Percentiles rank a stretch among this genome's conserved stretches.
Conservation (phyloP, 2,113 vertebrate species). For the Lagenorhynchus albirostris region DNA sequence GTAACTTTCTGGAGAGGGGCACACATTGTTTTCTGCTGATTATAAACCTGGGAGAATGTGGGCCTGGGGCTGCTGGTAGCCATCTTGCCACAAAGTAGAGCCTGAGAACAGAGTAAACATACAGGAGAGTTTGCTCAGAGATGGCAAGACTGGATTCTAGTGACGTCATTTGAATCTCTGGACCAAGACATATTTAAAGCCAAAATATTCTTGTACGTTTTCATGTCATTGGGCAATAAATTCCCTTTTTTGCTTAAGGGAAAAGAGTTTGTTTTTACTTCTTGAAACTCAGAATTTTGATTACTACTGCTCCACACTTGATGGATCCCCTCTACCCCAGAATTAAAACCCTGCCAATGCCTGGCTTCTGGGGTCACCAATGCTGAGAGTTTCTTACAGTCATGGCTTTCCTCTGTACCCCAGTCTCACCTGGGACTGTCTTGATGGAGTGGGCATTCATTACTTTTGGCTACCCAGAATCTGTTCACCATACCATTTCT, state of each 20-base stretch:
- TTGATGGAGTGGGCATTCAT: background rate
- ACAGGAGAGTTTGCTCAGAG: background rate
- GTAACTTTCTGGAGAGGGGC: background rate
- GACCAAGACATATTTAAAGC: background rate
- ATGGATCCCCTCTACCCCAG: background rate
- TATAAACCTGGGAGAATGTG: background rate
- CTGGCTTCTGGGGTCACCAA: background rate
- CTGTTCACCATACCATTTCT: background rate
- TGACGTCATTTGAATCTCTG: background rate
- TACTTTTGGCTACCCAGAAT: background rate
- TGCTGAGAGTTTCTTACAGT: background rate
- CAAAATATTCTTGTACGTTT: background rate
- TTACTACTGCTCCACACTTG: background rate
- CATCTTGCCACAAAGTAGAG: background rate
- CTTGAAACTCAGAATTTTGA: background rate
- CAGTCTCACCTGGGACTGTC: background rate
- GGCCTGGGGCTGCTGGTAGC: background rate
- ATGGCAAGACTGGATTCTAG: background rate
- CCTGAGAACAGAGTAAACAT: background rate
- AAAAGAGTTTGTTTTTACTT: background rate
- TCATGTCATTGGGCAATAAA: background rate
- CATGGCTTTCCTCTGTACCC: background rate
- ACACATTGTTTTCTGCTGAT: background rate
- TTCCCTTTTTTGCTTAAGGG: background rate
- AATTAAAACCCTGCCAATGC: background rate